phyloP scores from a whole-genome alignment of 2,797 vertebrate species.

The Coendou prehensilis region DNA sequence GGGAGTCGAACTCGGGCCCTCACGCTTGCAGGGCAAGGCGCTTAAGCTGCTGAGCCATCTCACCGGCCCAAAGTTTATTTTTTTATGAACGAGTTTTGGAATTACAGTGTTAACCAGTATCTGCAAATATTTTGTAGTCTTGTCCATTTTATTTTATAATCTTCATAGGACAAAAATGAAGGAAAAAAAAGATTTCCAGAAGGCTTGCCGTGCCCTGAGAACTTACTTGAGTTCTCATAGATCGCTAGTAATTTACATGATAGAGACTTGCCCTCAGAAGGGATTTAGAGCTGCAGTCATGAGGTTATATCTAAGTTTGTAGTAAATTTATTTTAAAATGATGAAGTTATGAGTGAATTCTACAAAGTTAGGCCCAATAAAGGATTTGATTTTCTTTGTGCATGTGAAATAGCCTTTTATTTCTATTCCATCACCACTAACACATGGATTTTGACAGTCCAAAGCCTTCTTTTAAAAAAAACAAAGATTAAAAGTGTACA shows the following conservation, averaged over 20 bases:
- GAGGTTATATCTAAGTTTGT: slow-evolving; percentile 75
- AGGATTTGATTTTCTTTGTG: slow-evolving; percentile 76
- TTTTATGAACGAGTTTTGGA: slow-evolving; percentile 79
- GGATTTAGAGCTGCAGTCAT: slow-evolving; percentile 59
- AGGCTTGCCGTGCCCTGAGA: slow-evolving; percentile 71
- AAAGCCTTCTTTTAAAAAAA: slow-evolving; percentile 56
- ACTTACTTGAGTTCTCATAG: slow-evolving; percentile 73
- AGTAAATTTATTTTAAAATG: slow-evolving; percentile 77
- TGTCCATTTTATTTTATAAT: slow-evolving; percentile 76
- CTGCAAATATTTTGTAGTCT: slow-evolving; percentile 70
- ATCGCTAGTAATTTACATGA: slow-evolving; percentile 66
- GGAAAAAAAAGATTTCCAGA: slow-evolving; percentile 74
- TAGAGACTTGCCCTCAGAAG: slow-evolving; percentile 64
- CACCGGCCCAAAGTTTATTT: slow-evolving; percentile 73
- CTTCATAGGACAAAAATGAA: slow-evolving; percentile 72
- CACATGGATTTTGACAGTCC: slow-evolving; percentile 68
- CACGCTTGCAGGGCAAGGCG: no score
- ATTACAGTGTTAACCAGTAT: slow-evolving; percentile 73
- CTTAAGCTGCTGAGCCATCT: no score
- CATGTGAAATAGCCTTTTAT: slow-evolving; percentile 79
- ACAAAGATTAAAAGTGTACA: slow-evolving; percentile 76
- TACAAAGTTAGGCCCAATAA: slow-evolving; percentile 76
- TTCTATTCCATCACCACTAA: slow-evolving; percentile 74
- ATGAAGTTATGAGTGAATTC: slow-evolving; percentile 75
- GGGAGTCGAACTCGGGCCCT: no score